Evolutionary conservation across 2,888 invertebrate species (phyloP).

Genomic region (Agonopterix heracliana): DNA sequence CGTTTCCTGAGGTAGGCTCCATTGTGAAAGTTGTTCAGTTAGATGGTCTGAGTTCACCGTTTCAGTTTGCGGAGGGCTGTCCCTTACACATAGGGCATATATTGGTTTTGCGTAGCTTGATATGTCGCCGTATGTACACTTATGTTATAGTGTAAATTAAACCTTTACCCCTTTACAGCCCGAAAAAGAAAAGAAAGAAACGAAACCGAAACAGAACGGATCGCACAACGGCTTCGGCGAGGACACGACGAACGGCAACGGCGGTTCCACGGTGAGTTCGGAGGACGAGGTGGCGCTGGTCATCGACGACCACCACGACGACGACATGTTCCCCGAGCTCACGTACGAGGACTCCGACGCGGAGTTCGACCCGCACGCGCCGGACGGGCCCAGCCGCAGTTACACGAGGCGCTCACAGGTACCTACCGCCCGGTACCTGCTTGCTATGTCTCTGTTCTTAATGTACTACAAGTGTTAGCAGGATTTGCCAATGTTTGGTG

Average conservation of each 20-base stretch:
- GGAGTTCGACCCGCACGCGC: slow-evolving; percentile 42
- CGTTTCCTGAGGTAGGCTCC: too few relatives aligned
- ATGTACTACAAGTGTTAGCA: not conserved
- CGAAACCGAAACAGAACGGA: slow-evolving; percentile 44
- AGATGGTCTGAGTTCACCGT: too few relatives aligned
- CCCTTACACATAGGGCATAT: too few relatives aligned
- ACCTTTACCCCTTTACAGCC: too few relatives aligned
- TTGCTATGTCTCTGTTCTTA: slow-evolving; percentile 17
- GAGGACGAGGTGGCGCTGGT: slow-evolving; percentile 42
- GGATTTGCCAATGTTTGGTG: not conserved
- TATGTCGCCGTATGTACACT: too few relatives aligned
- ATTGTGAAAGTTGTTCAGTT: too few relatives aligned
- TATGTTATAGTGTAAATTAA: too few relatives aligned
- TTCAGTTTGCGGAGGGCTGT: too few relatives aligned
- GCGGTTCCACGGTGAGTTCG: slow-evolving; percentile 45
- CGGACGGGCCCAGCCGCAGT: slow-evolving; percentile 46
- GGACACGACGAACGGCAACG: slow-evolving; percentile 23
- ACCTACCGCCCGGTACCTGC: slow-evolving; percentile 5
- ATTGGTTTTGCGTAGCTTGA: too few relatives aligned
- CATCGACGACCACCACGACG: slow-evolving; percentile 37
- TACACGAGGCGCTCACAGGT: slow-evolving; percentile 67
- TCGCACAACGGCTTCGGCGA: slow-evolving; percentile 34
- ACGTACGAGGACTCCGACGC: slow-evolving; percentile 63
- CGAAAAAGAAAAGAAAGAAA: slow-evolving; percentile 33
- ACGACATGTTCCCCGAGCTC: slow-evolving; percentile 68